Base-by-base conservation (phyloP, 2,113 vertebrate genomes). In the Tamias sibiricus region DNA sequence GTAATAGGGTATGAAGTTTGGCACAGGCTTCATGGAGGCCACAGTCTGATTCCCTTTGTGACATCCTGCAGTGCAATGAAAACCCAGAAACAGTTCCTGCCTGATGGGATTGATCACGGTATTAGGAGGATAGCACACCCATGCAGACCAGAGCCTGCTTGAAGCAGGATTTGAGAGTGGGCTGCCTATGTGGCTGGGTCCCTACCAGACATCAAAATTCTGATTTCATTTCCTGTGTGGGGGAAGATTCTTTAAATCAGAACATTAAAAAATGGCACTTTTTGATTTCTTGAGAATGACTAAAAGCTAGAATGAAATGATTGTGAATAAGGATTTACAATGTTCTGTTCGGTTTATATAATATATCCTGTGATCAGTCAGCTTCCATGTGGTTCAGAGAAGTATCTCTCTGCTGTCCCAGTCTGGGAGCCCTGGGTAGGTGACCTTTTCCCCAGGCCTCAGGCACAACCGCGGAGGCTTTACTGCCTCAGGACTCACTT, bases 1-100 rank as follows among this genome's bases (percentile, higher is more conserved):
- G 93, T 95, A 87, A 92, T 79, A 94, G 62, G 47, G 44, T 91
- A 94, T 97, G 95, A 82, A 94, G 88, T 97, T 96, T 87, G 90
- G 95, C 90, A 92, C 17, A 2, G 93, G 11, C 68, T 91, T 83
- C 9, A 0, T 40, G 91, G 62, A 90, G 82, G 72, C 37, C 81
- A 64, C 28, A 77, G 59, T 66, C 66, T 79, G 87, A 88, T 87
- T 91, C 90, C 30, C 69, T 91, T 71, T 74, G 19, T 14, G 11
- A 90, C 66, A 47, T 42, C 86, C 86, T 72, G 49, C 32, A 0
- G 77, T 30, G 64, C 49, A 20, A 6, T 75, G 92, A 87, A 62
- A 74, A 90, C 47, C 52, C 85, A 91, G 93, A 88, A 83, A 95
- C 84, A 8, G 30, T 47, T 74, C 83, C 80, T 82, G 35, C 84